Percentiles rank a stretch among this genome's conserved stretches.
phyloP scores from a whole-genome alignment of 2,888 invertebrate genomes.

The Bhutanitis thaidina region DNA sequence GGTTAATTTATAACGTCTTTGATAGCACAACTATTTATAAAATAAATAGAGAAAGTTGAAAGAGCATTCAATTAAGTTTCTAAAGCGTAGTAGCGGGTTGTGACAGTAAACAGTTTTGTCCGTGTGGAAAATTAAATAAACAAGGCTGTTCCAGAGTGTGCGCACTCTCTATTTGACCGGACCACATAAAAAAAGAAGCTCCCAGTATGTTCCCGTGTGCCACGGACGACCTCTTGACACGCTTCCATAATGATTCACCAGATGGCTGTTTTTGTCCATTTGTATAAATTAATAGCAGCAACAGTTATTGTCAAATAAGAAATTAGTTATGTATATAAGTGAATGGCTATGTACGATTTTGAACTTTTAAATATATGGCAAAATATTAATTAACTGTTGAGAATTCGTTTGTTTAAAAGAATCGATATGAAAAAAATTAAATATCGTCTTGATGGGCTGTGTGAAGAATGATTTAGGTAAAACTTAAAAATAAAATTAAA shows the following conservation, averaged over 20 bases:
- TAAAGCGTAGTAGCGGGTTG: constrained; percentile 22
- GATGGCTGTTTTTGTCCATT: constrained; percentile 46
- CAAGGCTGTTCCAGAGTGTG: constrained; percentile 37
- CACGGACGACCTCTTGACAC: constrained; percentile 51
- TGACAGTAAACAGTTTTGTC: constrained; percentile 36
- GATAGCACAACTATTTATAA: no score
- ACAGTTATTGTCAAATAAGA: constrained; percentile 13
- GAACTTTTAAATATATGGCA: no score
- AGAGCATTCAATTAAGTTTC: constrained; percentile 19
- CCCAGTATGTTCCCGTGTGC: constrained; percentile 13
- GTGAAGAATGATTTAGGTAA: no score
- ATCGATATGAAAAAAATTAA: no score
- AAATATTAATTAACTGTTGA: no score
- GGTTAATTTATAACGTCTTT: no score
- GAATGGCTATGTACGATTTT: no score
- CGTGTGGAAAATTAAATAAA: constrained; percentile 45
- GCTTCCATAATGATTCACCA: constrained; percentile 56
- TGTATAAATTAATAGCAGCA: constrained; percentile 33
- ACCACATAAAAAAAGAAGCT: constrained; percentile 12
- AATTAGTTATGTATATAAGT: constrained; percentile 4
- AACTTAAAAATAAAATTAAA: no score
- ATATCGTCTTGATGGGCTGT: no score
- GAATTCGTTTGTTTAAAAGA: no score
- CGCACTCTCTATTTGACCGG: constrained; percentile 20
- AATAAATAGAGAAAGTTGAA: neutral